Evolutionary conservation across 2,113 vertebrate species (phyloP), one percentile per base, ranked within the genome.

Genomic region (Abramis brama): DNA sequence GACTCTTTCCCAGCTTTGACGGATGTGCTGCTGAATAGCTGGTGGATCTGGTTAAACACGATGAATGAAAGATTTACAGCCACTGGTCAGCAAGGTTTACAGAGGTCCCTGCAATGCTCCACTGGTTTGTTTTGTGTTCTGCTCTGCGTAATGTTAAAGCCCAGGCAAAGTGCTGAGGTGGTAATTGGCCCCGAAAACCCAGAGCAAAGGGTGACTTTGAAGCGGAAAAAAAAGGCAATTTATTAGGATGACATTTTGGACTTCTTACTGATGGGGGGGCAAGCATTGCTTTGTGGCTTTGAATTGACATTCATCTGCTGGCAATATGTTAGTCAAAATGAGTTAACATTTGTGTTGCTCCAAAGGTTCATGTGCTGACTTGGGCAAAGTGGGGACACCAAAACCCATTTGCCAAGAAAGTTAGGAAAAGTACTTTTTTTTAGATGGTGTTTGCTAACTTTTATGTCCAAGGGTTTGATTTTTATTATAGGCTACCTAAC

Each of bases 41-140:
- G 94, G 93, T 94, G 93, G 94, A 94, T 96, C 95, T 92, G 93
- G 91, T 94, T 94, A 95, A 95, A 92, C 91, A 93, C 91, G 89
- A 91, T 86, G 91, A 94, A 89, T 91, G 91, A 92, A 90, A 93
- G 91, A 94, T 92, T 90, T 94, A 91, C 90, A 89, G 88, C 90
- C 91, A 91, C 79, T 85, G 87, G 89, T 83, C 87, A 91, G 84
- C 88, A 89, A 91, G 83, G 84, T 86, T 91, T 90, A 89, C 91
- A 89, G 91, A 90, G 93, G 88, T 89, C 81, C 70, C 70, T 45
- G 75, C 50, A 75, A 90, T 78, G 87, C 82, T 87, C 79, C 88
- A 86, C 83, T 85, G 76, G 77, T 84, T 86, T 89, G 84, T 86
- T 87, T 90, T 89, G 87, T 88, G 64, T 43, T 83, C 74, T 71